Evolutionary conservation across 2,797 vertebrate species (phyloP), one percentile per base, ranked within the genome.

Genomic region (Apogon hyalosoma): DNA sequence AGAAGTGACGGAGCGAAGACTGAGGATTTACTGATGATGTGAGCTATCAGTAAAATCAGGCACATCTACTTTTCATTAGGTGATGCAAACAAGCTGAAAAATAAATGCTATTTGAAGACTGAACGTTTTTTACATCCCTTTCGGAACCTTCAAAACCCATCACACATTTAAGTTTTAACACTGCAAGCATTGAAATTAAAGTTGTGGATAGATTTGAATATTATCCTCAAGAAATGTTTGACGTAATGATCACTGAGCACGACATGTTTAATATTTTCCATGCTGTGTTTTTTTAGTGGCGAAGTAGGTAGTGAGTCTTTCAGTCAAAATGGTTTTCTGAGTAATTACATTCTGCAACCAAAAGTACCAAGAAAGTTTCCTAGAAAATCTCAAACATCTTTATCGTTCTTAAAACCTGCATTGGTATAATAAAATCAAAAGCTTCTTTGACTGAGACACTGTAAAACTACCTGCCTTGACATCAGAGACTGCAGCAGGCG

Each of bases 401-500:
- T 18, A 64, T 60, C 40, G 11, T 56, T 40, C 16, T 69, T 47
- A 24, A 18, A 46, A 69, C n/a, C 69, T 63, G 68, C 48, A 0
- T 10, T 2, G 31, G 19, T 12, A 39, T 54, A 65, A 79, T 76
- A 39, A 83, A 76, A 77, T 85, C 78, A 83, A 71, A 74, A 21
- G 69, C 73, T 40, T 12, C 51, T 50, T 48, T 57, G 46, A 53
- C 36, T 45, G 24, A 42, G 33, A 14, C 61, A 19, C 21, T 79
- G 77, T 71, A 55, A 74, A 75, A 75, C 51, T 55, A 69, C 64
- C 68, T 50, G 41, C 63, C 72, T 74, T 5, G 1, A 73, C 73
- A 73, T 82, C 74, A 83, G 72, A 85, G 69, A 40, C 75, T 50
- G 77, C 68, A 49, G 71, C 73, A 46, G 57, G 59, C 53, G 13